These are phyloP conservation scores for Cotesia typhae DNA, from an alignment of 1,140 invertebrate species.

Conservation along the genomic window DNA sequence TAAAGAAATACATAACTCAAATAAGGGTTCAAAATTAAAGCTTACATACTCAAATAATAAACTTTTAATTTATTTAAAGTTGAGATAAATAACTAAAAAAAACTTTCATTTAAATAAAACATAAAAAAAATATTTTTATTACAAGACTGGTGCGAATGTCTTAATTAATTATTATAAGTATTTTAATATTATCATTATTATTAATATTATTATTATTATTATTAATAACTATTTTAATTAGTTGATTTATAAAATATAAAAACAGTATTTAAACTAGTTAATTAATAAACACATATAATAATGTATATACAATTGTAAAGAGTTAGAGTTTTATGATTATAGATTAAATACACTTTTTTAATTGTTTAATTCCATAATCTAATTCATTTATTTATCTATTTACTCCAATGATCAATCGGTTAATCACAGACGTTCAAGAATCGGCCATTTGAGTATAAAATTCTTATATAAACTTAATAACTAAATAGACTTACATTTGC, in stretches of 20 bases:
- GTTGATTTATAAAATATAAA: constrained; percentile 53
- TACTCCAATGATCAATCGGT: constrained; percentile 1
- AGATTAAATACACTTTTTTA: constrained; percentile 40
- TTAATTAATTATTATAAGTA: constrained; percentile 5
- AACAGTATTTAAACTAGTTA: constrained; percentile 47
- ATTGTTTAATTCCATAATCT: not conserved
- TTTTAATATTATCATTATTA: constrained; percentile 31
- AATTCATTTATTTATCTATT: too few species aligned
- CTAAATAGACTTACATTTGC: not conserved
- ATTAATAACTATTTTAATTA: not conserved
- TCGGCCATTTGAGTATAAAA: constrained; percentile 37
- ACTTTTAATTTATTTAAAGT: too few species aligned
- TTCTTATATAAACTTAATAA: constrained; percentile 12
- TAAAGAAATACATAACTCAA: too few species aligned
- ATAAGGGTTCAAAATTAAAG: too few species aligned
- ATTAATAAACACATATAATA: constrained; percentile 27
- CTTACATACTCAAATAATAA: too few species aligned
- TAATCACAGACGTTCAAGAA: constrained; percentile 51
- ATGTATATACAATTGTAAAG: constrained; percentile 28
- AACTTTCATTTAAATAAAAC: not conserved
- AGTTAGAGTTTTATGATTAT: constrained; percentile 29
- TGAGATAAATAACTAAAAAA: constrained; percentile 5
- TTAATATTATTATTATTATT: not conserved
- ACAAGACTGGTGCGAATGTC: constrained; percentile 9
- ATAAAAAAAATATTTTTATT: constrained; percentile 20